A percentile compares a stretch with the other conserved stretches of the same genome.
Evolutionary conservation across 2,888 invertebrate genomes (phyloP).

Genomic region (Tethea ocularis): DNA sequence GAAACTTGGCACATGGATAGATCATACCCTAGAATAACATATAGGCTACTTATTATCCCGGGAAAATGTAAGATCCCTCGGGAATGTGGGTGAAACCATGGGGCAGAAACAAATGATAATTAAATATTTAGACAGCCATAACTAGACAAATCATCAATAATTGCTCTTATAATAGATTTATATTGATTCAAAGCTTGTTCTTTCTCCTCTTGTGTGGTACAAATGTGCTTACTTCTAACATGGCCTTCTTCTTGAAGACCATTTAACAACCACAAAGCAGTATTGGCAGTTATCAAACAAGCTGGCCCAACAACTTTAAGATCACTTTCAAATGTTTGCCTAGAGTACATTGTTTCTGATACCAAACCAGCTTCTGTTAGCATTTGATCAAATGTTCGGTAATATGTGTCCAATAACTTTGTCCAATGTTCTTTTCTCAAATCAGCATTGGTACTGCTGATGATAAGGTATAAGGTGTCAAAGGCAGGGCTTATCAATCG

Average conservation of each 20-base stretch:
- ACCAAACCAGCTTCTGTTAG: conserved; percentile 41
- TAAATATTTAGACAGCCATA: conserved; percentile 48
- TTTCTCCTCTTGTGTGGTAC: conserved; percentile 50
- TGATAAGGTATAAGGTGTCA: conserved; percentile 66
- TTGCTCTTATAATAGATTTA: conserved; percentile 50
- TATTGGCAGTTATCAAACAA: conserved; percentile 69
- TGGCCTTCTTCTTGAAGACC: conserved; percentile 74
- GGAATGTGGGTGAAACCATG: too few species aligned
- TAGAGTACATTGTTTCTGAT: conserved; percentile 47
- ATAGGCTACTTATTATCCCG: too few species aligned
- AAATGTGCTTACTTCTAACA: conserved; percentile 63
- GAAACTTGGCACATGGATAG: too few species aligned
- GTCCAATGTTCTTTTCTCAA: conserved; percentile 48
- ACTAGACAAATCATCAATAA: conserved; percentile 61
- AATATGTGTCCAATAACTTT: conserved; percentile 57
- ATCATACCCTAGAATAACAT: too few species aligned
- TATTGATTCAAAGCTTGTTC: conserved; percentile 50
- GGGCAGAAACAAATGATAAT: background rate
- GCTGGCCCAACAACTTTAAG: conserved; percentile 62
- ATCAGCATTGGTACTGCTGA: conserved; percentile 56
- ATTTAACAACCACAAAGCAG: conserved; percentile 67
- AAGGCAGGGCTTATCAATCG: conserved; percentile 65
- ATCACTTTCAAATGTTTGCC: conserved; percentile 56
- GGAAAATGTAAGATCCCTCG: too few species aligned
- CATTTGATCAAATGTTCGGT: conserved; percentile 47